Percentiles rank a stretch among this genome's conserved stretches.
These are phyloP conservation scores for Onchidella celtica DNA, from an alignment of 2,888 invertebrate genomes.

Conservation along the genomic window DNA sequence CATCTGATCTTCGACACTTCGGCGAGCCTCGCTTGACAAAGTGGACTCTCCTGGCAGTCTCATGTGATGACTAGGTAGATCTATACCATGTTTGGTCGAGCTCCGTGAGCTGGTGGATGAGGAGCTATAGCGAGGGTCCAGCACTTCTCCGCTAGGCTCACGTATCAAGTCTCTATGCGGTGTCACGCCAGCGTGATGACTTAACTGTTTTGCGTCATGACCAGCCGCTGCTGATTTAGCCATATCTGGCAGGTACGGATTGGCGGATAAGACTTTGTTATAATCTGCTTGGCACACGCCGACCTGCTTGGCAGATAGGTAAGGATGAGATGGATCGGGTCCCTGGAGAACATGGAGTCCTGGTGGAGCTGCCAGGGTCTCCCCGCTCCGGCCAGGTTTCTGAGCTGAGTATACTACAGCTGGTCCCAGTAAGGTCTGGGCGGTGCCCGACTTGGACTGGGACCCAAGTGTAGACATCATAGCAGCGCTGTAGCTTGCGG, in stretches of 20 bases:
- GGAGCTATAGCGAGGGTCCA: slow-evolving; percentile 20
- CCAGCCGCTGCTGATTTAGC: not conserved
- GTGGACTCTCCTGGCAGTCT: not conserved
- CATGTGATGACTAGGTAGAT: not conserved
- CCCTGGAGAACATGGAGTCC: slow-evolving; percentile 1
- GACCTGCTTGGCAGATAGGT: slow-evolving; percentile 15
- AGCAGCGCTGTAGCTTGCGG: not conserved
- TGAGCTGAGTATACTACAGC: slow-evolving; percentile 14
- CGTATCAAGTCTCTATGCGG: slow-evolving; percentile 37
- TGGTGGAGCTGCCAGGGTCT: not conserved
- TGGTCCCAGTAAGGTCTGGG: slow-evolving; percentile 5
- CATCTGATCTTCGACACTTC: not conserved
- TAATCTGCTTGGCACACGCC: slow-evolving; percentile 5
- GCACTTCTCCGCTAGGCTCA: not conserved
- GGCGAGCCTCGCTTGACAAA: not conserved
- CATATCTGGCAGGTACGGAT: slow-evolving; percentile 27
- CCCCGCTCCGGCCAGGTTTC: slow-evolving; percentile 7
- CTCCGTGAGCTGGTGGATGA: not conserved
- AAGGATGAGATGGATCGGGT: not conserved
- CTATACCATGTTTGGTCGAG: not conserved
- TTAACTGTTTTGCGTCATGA: not conserved
- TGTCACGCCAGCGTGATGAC: not conserved
- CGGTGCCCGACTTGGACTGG: not conserved
- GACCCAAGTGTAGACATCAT: not conserved
- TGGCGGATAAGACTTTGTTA: not conserved